Evolutionary conservation across 2,797 vertebrate species (phyloP).

Genomic region (Australoheros facetus): DNA sequence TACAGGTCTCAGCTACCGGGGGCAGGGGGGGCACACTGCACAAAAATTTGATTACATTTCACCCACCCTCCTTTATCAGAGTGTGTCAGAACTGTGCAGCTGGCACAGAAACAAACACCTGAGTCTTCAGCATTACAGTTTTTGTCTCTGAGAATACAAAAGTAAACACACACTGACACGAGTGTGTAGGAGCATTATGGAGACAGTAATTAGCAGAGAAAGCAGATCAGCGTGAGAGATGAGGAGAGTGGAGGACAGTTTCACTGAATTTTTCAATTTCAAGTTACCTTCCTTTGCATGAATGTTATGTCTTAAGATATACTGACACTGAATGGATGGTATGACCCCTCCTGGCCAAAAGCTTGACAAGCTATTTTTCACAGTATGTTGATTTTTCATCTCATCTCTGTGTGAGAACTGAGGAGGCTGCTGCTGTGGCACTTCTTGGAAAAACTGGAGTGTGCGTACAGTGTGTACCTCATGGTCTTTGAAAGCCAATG

Average conservation of each 20-base stretch:
- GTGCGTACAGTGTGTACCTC: conserved; percentile 33
- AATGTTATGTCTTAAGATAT: conserved; percentile 17
- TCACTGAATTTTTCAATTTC: conserved; percentile 36
- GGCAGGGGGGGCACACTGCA: background rate
- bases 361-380: conserved; percentile 60
- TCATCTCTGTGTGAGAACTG: conserved; percentile 50
- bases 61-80: conserved; percentile 46
- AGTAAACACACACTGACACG: conserved; percentile 50
- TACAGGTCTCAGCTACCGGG: background rate
- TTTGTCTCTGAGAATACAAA: conserved; percentile 47
- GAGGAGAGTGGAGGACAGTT: conserved; percentile 29
- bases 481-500: conserved; percentile 40
- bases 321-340: conserved; percentile 1
- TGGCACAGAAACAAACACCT: conserved; percentile 47
- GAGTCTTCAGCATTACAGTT: conserved; percentile 34
- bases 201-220: conserved; percentile 44
- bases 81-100: conserved; percentile 43
- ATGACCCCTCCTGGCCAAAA: conserved; percentile 42
- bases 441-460: conserved; percentile 43
- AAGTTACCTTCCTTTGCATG: conserved; percentile 20
- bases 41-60: conserved; percentile 43
- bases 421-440: conserved; percentile 24
- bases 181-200: conserved; percentile 3
- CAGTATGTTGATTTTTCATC: conserved; percentile 53
- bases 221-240: conserved; percentile 29